Evolutionary conservation across 2,113 vertebrate species (phyloP), one percentile per base, ranked within the genome.

Genomic region (Pseudorhombus dupliciocellatus): DNA sequence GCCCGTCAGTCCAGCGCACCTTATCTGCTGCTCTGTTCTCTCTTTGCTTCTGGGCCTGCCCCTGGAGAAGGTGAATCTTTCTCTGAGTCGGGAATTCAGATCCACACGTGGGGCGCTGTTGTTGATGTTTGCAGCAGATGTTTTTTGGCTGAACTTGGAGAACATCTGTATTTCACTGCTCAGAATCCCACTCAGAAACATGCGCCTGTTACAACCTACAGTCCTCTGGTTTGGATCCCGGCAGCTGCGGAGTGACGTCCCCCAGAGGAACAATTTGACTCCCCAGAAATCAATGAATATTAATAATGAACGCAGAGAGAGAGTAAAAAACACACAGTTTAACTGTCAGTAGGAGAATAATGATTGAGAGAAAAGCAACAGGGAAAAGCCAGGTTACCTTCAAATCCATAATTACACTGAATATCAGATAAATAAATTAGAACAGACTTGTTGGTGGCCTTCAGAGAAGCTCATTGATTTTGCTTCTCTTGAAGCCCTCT

Each of bases 61-160:
- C 16, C 26, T 50, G 40, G 60, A 30, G 63, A 57, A 78, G 66
- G 40, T 66, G 58, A 46, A 74, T 56, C 56, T 16, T 46, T 46
- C 42, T 5, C 16, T 46, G 42, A 18, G 18, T 16, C 42, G 16
- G 34, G 1, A 46, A 1, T 18, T 18, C 18, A 4, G 18, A 15
- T 46, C 42, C 4, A 6, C 42, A 6, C 6, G 16, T 46, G 18
- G 7, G 8, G 46, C 7, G 7, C n/a, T n/a, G 2, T n/a, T 20
- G 16, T 48, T 48, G 46, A n/a, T n/a, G n/a, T n/a, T n/a, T n/a
- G n/a, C n/a, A 42, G 40, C 40, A 5, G 15, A 42, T 42, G 1
- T 42, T 42, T 42, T 42, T 15, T 42, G 40, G 40, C 40, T 15
- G 18, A 37, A 37, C 22, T 21, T 42, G 37, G 14, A 24, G 22